Conservation (phyloP, 2,888 invertebrate genomes). For the Mimachlamys varia region DNA sequence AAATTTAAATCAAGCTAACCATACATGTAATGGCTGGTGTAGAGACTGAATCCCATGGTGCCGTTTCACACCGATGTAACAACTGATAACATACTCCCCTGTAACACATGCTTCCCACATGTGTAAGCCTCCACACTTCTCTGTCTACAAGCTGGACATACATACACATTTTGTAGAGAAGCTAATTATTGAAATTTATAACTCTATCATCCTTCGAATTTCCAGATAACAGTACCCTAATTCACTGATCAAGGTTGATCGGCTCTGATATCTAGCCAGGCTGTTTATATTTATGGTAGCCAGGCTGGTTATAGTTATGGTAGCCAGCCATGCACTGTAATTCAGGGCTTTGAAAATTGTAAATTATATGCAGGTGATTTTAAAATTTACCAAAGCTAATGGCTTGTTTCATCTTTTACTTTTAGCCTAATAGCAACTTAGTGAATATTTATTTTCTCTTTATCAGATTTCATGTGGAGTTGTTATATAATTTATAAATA, state of each 20-base stretch:
- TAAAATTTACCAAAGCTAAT: not conserved
- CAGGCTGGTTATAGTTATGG: too few species aligned
- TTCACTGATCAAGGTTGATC: not conserved
- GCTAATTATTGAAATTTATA: constrained; percentile 26
- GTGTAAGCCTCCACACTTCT: not conserved
- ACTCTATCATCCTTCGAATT: not conserved
- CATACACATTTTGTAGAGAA: constrained; percentile 1
- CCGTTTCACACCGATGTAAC: not conserved
- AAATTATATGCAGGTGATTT: not conserved
- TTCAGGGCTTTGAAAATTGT: not conserved
- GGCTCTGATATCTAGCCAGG: not conserved
- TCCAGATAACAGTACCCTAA: not conserved
- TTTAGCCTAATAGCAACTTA: not conserved
- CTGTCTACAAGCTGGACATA: not conserved
- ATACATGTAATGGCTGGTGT: not conserved
- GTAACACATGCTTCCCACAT: constrained; percentile 14
- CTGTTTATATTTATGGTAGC: not conserved
- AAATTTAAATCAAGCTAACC: not conserved
- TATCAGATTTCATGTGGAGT: not conserved
- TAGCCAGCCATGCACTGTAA: not conserved
- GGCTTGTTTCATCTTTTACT: not conserved
- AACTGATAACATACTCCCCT: not conserved
- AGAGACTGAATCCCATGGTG: not conserved
- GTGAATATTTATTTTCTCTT: not conserved
- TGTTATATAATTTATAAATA: constrained; percentile 18